Evolutionary conservation across 2,888 invertebrate species (phyloP), one percentile per base, ranked within the genome.

Genomic region (Scaeva pyrastri): DNA sequence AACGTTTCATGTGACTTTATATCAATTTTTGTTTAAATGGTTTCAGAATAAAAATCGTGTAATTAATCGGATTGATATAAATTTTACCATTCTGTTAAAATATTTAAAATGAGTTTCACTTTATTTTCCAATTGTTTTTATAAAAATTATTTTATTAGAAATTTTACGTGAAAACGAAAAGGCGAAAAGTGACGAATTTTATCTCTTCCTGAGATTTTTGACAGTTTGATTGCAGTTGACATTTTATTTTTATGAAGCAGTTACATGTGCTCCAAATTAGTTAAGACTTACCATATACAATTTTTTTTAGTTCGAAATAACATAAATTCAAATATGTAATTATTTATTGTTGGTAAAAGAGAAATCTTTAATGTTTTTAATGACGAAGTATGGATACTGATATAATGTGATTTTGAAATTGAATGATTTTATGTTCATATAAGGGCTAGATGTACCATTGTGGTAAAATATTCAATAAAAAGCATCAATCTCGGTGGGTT

Each of bases 71-170:
- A 1, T n/a, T 6, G 23, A 45, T 16, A 1, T 11, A 16, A 12
- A 45, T 14, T n/a, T 84, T 68, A 76, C 84, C 84, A 85, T 85
- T 76, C 72, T 73, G 11, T 12, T 45, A 48, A 0, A 21, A 21
- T 8, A 45, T 21, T 23, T n/a, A 19, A 14, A 39, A 16, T 45
- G 70, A 70, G 55, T 70, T 70, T 26, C 10, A 45, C 1, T 64
- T 41, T 45, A 14, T 26, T 43, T 45, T 36, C 11, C 16, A 19
- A 10, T 6, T 64, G 6, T 48, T 26, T 31, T 36, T 16, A 31
- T 31, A 31, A 39, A 19, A 19, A 21, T 21, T 7, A 3, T 39
- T 19, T 19, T 66, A 2, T 16, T 26, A 11, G 11, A 39, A 39
- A 14, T 31, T 31, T 31, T 7, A 31, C 6, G 31, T 31, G 58